Conservation (phyloP, 2,797 vertebrate genomes). For the Lepus oiostolus region DNA sequence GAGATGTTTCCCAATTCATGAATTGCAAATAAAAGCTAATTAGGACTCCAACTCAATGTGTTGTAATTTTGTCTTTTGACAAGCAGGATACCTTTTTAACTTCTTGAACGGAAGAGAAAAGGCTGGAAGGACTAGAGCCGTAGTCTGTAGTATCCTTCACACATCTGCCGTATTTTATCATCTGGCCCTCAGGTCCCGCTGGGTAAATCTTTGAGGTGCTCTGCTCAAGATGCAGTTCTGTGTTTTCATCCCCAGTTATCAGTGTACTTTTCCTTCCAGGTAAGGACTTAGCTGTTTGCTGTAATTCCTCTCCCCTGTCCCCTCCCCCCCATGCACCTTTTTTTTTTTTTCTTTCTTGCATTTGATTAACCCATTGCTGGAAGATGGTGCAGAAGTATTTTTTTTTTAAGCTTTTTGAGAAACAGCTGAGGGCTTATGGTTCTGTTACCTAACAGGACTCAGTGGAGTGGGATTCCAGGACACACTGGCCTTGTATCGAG, state of each 20-base stretch:
- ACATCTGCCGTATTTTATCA: slow-evolving; percentile 50
- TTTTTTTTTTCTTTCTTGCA: neutral
- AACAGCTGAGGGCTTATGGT: neutral
- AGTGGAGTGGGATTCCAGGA: slow-evolving; percentile 76
- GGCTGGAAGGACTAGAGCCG: slow-evolving; percentile 56
- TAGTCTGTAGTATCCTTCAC: slow-evolving; percentile 68
- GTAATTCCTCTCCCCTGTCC: neutral
- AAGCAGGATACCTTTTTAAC: slow-evolving; percentile 2
- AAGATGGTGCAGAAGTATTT: neutral
- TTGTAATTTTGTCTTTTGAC: neutral
- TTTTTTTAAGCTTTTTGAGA: slow-evolving; percentile 45
- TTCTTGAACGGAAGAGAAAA: slow-evolving; percentile 71
- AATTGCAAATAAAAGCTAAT: neutral
- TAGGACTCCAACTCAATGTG: neutral
- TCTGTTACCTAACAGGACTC: slow-evolving; percentile 80
- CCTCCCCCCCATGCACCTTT: too few relatives aligned
- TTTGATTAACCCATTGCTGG: slow-evolving; percentile 48
- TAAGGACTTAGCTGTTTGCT: neutral
- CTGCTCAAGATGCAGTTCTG: slow-evolving; percentile 4
- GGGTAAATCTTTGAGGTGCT: slow-evolving; percentile 42
- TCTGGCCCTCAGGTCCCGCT: slow-evolving; percentile 26
- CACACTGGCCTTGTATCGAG: slow-evolving; percentile 84
- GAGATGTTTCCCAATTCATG: neutral
- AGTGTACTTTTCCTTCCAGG: slow-evolving; percentile 16
- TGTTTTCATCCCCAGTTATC: neutral